Evolutionary conservation across 2,797 vertebrate genomes (phyloP).

Genomic region (Diceros bicornis): DNA sequence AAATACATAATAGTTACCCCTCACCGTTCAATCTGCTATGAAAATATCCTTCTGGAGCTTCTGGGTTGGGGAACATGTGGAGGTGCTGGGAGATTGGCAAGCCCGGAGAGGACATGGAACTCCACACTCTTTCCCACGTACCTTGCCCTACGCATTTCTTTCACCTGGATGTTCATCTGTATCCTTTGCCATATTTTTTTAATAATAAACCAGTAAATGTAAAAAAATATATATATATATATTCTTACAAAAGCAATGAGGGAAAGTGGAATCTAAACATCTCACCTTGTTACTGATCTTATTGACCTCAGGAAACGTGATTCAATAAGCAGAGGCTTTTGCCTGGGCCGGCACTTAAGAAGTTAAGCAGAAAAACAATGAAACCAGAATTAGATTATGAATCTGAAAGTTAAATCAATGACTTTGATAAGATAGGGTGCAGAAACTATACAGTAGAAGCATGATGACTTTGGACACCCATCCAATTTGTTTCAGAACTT

Average conservation of each 20-base stretch:
- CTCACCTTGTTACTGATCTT: conserved; percentile 16
- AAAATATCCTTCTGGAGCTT: conserved; percentile 25
- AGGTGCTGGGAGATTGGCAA: background rate
- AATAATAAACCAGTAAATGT: background rate
- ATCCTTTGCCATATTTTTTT: background rate
- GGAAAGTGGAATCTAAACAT: background rate
- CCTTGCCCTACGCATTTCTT: background rate
- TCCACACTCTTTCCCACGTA: background rate
- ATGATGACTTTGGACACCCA: background rate
- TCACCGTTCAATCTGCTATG: conserved; percentile 16
- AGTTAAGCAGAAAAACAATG: conserved; percentile 52
- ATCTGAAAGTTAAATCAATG: conserved; percentile 52
- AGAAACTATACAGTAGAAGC: conserved; percentile 52
- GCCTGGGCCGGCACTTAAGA: background rate
- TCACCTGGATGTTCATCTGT: background rate
- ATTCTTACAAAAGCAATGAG: background rate
- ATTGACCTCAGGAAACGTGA: background rate
- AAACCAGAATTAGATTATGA: conserved; percentile 59
- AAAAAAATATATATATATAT: background rate
- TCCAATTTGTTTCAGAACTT: conserved; percentile 31
- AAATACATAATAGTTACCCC: background rate
- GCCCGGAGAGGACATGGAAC: background rate
- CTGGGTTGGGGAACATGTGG: background rate
- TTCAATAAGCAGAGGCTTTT: background rate
- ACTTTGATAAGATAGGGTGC: conserved; percentile 31